Evolutionary conservation across 2,113 vertebrate genomes (phyloP), one percentile per base, ranked within the genome.

Genomic region (Cryptotis parvus): DNA sequence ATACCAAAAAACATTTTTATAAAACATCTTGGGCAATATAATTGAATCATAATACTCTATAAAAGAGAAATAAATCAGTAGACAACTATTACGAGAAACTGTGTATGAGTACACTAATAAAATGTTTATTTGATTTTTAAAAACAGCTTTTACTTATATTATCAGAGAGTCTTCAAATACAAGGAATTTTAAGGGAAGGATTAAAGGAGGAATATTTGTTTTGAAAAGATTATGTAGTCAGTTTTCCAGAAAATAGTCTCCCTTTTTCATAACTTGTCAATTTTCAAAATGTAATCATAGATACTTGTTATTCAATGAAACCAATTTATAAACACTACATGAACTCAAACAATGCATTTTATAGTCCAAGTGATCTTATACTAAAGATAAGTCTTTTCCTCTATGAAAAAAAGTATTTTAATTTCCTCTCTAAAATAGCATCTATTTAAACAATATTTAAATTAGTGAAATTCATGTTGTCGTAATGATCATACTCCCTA

Each of bases 11-110:
- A 4, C 0, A 63, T 18, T 76, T 79, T 80, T 75, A 26, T 29
- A 63, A 91, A 45, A 31, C 33, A 49, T 45, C 1, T 4, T 63
- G 35, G 49, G 9, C 29, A 72, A 29, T 43, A 77, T 66, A 85
- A 68, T 87, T 81, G 6, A 78, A 68, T 61, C 12, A 45, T 31
- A 45, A 61, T 61, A 84, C 4, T 58, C 39, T 15, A 61, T 33
- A 52, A 31, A 94, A 93, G 80, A 11, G 37, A 90, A 84, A 94
- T 43, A 9, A 80, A 70, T 80, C 52, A 20, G 20, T 39, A 55
- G 15, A 68, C 0, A n/a, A 72, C 26, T 52, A 39, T 74, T 70
- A 1, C 1, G 77, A 81, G 2, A 72, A 66, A 24, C 9, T 87
- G 3, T n/a, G 11, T 87, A 70, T 55, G 2, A 75, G 14, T 61